A percentile compares a stretch with the other conserved stretches of the same genome.
Conservation (phyloP, 2,888 invertebrate species). For the Stenodema calcarata region DNA sequence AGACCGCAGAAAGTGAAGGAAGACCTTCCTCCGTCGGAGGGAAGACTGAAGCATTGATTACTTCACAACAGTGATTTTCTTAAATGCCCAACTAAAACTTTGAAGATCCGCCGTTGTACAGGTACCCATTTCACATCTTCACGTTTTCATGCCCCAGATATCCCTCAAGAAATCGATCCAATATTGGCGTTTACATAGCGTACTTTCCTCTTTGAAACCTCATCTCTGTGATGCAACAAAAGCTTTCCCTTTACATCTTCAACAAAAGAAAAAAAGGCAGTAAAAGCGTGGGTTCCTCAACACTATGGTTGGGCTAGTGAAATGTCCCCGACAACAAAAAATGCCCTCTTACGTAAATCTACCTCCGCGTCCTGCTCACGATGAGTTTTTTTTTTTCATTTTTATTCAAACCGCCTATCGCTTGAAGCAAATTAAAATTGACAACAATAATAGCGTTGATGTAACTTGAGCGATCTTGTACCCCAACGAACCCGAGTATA, state of each 20-base stretch:
- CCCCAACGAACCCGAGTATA: background rate
- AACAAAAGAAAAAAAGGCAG: background rate
- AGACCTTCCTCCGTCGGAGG: too few relatives aligned
- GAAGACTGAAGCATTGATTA: too few relatives aligned
- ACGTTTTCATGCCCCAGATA: too few relatives aligned
- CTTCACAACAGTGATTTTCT: too few relatives aligned
- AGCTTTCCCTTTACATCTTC: background rate
- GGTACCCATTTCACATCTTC: too few relatives aligned
- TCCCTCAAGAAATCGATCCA: too few relatives aligned
- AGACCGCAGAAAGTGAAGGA: too few relatives aligned
- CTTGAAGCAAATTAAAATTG: background rate
- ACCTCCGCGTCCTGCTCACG: background rate
- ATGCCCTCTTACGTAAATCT: background rate
- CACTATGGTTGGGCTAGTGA: background rate
- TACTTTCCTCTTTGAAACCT: background rate
- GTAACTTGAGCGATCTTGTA: background rate
- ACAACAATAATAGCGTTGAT: background rate
- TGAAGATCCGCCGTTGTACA: too few relatives aligned
- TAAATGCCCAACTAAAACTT: too few relatives aligned
- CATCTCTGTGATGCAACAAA: background rate
- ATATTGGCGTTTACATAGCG: too few relatives aligned
- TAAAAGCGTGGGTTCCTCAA: background rate
- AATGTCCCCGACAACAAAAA: background rate
- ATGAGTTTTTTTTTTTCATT: background rate
- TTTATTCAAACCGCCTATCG: background rate